Evolutionary conservation across 2,888 invertebrate genomes (phyloP).

Genomic region (Cinara cedri): DNA sequence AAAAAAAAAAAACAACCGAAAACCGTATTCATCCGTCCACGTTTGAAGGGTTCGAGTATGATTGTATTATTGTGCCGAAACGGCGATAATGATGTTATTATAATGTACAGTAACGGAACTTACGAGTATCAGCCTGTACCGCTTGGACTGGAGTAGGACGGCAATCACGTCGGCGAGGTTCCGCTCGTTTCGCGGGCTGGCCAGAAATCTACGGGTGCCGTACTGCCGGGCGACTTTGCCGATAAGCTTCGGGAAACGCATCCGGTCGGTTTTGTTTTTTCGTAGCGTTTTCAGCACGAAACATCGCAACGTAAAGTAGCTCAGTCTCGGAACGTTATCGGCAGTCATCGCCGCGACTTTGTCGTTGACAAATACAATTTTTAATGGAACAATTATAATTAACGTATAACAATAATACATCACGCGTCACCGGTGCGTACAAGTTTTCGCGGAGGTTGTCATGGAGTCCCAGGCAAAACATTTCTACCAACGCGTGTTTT

Average conservation of each 20-base stretch:
- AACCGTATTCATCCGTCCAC: background rate
- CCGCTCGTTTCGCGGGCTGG: conserved; percentile 12
- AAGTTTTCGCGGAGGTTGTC: no score
- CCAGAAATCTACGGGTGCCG: conserved; percentile 1
- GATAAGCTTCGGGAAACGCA: background rate
- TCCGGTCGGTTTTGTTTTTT: background rate
- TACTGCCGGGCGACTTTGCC: conserved; percentile 8
- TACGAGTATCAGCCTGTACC: background rate
- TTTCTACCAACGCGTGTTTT: no score
- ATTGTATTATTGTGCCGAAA: background rate
- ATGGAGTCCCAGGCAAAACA: no score
- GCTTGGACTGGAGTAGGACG: conserved; percentile 24
- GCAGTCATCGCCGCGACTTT: background rate
- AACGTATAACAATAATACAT: no score
- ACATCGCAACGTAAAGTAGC: conserved; percentile 35
- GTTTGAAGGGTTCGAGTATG: background rate
- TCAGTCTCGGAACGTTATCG: background rate
- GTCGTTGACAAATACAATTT: background rate
- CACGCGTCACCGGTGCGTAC: no score
- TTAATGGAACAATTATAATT: no score
- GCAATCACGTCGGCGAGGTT: conserved; percentile 24
- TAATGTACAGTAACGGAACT: background rate
- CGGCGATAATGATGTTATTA: no score
- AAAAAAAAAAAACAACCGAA: no score
- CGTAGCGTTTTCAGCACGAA: conserved; percentile 8